These are phyloP conservation scores for Callipepla squamata DNA, from an alignment of 2,113 vertebrate species.

Conservation along the genomic window DNA sequence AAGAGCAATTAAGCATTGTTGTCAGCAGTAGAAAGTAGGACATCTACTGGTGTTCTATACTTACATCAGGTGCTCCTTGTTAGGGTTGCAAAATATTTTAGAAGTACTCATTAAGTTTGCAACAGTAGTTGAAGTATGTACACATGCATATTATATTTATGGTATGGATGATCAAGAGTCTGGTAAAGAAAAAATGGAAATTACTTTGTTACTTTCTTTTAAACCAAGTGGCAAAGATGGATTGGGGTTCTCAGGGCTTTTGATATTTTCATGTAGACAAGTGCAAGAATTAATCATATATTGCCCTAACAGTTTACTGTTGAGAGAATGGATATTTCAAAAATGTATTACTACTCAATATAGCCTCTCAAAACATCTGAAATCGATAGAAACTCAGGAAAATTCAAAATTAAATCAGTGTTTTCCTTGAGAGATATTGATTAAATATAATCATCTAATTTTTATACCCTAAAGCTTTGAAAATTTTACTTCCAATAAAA, in stretches of 20 bases:
- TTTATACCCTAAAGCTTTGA: background rate
- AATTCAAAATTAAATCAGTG: background rate
- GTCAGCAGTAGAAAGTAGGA: slow-evolving; percentile 46
- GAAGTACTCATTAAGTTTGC: slow-evolving; percentile 39
- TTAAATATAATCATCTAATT: background rate
- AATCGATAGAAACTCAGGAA: background rate
- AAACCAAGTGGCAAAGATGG: background rate
- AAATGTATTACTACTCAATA: background rate
- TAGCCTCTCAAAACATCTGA: background rate
- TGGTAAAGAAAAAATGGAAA: slow-evolving; percentile 15
- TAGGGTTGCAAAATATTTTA: background rate
- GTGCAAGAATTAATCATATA: background rate
- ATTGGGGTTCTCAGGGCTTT: background rate
- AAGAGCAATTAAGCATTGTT: slow-evolving; percentile 65
- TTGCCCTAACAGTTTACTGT: background rate
- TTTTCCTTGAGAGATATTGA: background rate
- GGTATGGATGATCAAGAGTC: slow-evolving; percentile 11
- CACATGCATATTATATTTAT: background rate
- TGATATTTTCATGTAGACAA: background rate
- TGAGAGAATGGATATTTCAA: background rate
- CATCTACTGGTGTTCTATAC: slow-evolving; percentile 20
- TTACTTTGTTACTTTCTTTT: background rate
- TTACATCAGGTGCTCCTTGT: slow-evolving; percentile 4
- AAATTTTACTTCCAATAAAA: background rate
- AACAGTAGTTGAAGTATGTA: background rate